A percentile compares a stretch with the other conserved stretches of the same genome.
These are phyloP conservation scores for Poeciliopsis turrubarensis DNA, from an alignment of 2,113 vertebrate species.

Conservation along the genomic window DNA sequence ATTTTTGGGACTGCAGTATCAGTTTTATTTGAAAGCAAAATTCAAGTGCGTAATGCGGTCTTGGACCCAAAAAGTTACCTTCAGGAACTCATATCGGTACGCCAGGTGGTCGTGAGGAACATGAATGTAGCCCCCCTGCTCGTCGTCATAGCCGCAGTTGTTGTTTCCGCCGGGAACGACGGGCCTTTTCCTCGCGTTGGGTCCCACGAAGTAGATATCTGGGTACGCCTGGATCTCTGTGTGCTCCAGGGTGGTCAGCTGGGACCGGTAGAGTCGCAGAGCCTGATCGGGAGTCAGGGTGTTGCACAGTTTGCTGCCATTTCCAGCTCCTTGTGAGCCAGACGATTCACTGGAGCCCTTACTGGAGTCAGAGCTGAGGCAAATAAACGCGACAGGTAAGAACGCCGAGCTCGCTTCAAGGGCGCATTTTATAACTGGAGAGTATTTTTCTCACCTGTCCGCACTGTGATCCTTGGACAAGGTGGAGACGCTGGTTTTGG, in stretches of 20 bases:
- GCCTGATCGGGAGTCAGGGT: constrained; percentile 90
- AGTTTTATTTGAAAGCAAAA: too few relatives aligned
- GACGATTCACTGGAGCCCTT: constrained; percentile 81
- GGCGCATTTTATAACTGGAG: neutral
- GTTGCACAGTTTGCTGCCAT: constrained; percentile 73
- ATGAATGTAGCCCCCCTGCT: constrained; percentile 93
- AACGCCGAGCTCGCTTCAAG: too few relatives aligned
- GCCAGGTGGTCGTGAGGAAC: constrained; percentile 96
- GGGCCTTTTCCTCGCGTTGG: constrained; percentile 93
- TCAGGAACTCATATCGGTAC: constrained; percentile 96
- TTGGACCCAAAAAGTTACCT: constrained; percentile 72
- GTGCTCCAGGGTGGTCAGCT: constrained; percentile 89
- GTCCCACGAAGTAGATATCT: constrained; percentile 94
- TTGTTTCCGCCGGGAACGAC: constrained; percentile 90
- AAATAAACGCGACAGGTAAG: neutral
- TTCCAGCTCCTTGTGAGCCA: constrained; percentile 38
- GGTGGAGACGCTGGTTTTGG: constrained; percentile 71
- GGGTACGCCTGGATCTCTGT: constrained; percentile 89
- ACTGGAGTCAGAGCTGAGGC: constrained; percentile 70
- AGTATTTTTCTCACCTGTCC: constrained; percentile 74
- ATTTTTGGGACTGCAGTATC: too few relatives aligned
- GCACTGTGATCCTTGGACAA: constrained; percentile 84
- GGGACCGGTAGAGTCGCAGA: constrained; percentile 89
- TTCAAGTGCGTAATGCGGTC: too few relatives aligned
- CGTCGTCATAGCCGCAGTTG: constrained; percentile 93